phyloP scores from a whole-genome alignment of 1,140 invertebrate species.

The Drosophila gunungcola region DNA sequence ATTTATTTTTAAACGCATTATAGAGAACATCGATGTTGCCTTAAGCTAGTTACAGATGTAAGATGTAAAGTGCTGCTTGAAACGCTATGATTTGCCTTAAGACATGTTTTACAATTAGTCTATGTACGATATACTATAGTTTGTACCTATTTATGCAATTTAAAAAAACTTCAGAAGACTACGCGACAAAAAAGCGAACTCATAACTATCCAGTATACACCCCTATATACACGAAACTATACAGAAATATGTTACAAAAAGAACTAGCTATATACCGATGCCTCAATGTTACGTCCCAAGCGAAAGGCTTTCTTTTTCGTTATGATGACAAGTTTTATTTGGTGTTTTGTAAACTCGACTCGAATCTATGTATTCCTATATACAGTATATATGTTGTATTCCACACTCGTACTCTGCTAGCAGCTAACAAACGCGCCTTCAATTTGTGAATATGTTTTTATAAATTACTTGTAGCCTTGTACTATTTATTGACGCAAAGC shows the following conservation, averaged over 20 bases:
- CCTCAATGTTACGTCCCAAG: conserved; percentile 56
- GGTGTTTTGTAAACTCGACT: conserved; percentile 45
- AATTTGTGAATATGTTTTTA: conserved; percentile 75
- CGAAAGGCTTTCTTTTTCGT: conserved; percentile 27
- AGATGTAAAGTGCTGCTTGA: conserved; percentile 70
- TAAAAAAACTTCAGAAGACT: conserved; percentile 59
- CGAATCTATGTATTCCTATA: conserved; percentile 62
- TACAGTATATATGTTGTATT: conserved; percentile 33
- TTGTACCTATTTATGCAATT: conserved; percentile 57
- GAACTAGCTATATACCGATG: conserved; percentile 36
- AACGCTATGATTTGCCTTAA: conserved; percentile 78
- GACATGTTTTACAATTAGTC: conserved; percentile 54
- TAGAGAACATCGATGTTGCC: conserved; percentile 57
- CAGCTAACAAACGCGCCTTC: conserved; percentile 68
- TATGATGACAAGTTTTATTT: conserved; percentile 18
- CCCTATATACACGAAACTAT: conserved; percentile 24
- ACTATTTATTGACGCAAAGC: conserved; percentile 57
- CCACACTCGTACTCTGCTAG: conserved; percentile 46
- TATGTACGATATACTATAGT: conserved; percentile 38
- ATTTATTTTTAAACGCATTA: conserved; percentile 65
- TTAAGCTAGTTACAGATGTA: conserved; percentile 53
- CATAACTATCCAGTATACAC: conserved; percentile 54
- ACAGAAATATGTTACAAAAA: conserved; percentile 7
- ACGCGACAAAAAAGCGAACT: conserved; percentile 49
- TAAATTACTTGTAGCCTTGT: conserved; percentile 40